Percentiles rank a stretch among this genome's conserved stretches.
Conservation (phyloP, 2,797 vertebrate species). For the Diplodus puntazzo region DNA sequence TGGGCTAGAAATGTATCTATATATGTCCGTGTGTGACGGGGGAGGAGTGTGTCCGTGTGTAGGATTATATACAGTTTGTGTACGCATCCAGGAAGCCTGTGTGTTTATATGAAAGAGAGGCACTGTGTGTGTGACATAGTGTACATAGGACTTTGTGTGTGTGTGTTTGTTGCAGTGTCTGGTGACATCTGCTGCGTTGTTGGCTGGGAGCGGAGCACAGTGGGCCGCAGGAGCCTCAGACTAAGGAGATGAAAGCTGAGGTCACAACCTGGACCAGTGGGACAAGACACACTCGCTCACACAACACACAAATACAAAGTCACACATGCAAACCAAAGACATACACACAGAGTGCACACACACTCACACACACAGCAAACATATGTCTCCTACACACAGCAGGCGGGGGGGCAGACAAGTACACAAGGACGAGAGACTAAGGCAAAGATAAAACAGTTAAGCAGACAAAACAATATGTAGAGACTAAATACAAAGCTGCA, state of each 20-base stretch:
- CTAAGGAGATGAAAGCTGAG: slow-evolving; percentile 82
- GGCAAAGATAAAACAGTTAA: slow-evolving; percentile 46
- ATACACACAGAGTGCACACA: slow-evolving; percentile 1
- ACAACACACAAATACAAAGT: slow-evolving; percentile 59
- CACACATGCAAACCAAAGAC: slow-evolving; percentile 54
- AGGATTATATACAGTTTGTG: slow-evolving; percentile 24
- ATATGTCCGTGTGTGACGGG: slow-evolving; percentile 12
- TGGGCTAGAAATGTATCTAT: slow-evolving; percentile 44
- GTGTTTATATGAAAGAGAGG: slow-evolving; percentile 6
- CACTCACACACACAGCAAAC: slow-evolving; percentile 28
- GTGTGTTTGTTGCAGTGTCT: slow-evolving; percentile 58
- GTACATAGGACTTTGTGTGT: slow-evolving; percentile 31
- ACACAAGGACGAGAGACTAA: slow-evolving; percentile 62
- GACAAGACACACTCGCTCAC: slow-evolving; percentile 62
- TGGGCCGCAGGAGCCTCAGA: slow-evolving; percentile 72
- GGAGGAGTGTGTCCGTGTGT: not conserved
- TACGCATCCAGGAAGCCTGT: slow-evolving; percentile 7
- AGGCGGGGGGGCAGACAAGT: slow-evolving; percentile 6
- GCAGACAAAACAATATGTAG: slow-evolving; percentile 43
- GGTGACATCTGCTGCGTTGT: slow-evolving; percentile 81
- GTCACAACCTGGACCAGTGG: slow-evolving; percentile 79
- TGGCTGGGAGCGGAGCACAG: slow-evolving; percentile 71
- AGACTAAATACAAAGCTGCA: slow-evolving; percentile 11
- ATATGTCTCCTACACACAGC: slow-evolving; percentile 36
- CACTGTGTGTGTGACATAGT: slow-evolving; percentile 14